Evolutionary conservation across 2,797 vertebrate genomes (phyloP).

Genomic region (Stomatorhinus walkeri): DNA sequence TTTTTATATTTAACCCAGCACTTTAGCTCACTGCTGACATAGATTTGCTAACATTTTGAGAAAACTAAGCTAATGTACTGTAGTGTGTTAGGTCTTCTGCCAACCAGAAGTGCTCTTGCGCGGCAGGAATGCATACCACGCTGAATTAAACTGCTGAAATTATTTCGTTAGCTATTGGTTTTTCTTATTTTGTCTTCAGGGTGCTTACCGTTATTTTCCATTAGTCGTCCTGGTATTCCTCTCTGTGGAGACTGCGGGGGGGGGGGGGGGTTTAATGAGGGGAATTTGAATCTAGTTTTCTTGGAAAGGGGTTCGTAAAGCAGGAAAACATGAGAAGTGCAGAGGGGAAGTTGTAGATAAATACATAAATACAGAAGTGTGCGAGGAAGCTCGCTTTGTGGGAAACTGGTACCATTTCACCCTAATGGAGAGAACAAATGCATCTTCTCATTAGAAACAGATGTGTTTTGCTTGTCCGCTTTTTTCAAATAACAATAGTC

Average conservation of each 20-base stretch:
- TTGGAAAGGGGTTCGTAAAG: not conserved
- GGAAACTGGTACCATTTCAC: not conserved
- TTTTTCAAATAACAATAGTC: not conserved
- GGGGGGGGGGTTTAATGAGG: not conserved
- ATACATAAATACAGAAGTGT: not conserved
- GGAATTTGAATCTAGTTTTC: not conserved
- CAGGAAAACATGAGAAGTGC: not conserved
- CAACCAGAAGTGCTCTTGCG: not conserved
- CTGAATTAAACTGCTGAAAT: not conserved
- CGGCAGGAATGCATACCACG: not conserved
- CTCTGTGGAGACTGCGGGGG: not conserved
- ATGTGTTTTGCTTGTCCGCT: not conserved
- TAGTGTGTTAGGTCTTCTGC: not conserved
- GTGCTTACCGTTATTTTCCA: slow-evolving; percentile 11
- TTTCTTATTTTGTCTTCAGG: slow-evolving; percentile 7
- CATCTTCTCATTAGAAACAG: not conserved
- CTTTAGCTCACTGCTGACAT: not conserved
- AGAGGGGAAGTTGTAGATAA: not conserved
- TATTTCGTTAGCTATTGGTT: not conserved
- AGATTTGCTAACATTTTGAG: not conserved
- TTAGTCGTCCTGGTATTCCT: not conserved
- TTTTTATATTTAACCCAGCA: not conserved
- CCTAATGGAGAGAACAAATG: not conserved
- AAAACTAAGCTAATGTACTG: not conserved
- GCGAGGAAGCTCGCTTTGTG: not conserved